Conservation (phyloP, 2,113 vertebrate genomes). For the Microcebus ravelobensis region DNA sequence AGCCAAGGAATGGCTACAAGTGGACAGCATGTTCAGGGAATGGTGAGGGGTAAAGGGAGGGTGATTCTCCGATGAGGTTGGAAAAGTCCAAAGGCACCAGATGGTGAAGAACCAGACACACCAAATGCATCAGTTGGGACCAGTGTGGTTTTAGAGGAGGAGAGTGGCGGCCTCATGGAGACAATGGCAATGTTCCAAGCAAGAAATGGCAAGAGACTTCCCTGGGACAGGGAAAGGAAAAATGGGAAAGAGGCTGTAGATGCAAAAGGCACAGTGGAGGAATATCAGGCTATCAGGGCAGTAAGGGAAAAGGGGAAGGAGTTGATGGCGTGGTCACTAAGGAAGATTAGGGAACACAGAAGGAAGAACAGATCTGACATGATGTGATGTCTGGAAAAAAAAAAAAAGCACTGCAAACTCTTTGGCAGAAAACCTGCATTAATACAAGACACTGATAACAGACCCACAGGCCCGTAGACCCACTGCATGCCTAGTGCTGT, state of each 20-base stretch:
- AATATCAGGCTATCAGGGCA: background rate
- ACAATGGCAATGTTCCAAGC: background rate
- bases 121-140: background rate
- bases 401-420: conserved; percentile 27
- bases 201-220: background rate
- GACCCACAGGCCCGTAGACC: background rate
- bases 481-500: background rate
- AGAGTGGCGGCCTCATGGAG: background rate
- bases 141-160: background rate
- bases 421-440: conserved; percentile 50
- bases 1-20: background rate
- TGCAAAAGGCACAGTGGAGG: background rate
- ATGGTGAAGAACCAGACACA: background rate
- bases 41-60: background rate
- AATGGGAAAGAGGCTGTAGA: background rate
- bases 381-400: background rate
- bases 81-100: background rate
- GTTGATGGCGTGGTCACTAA: background rate
- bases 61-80: background rate
- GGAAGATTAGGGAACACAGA: background rate
- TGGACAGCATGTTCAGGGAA: background rate
- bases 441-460: conserved; percentile 32
- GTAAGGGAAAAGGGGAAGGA: background rate
- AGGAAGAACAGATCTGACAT: conserved; percentile 11
- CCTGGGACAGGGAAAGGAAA: background rate